phyloP scores from a whole-genome alignment of 2,888 invertebrate genomes.

The Oxystoma pomonae region DNA sequence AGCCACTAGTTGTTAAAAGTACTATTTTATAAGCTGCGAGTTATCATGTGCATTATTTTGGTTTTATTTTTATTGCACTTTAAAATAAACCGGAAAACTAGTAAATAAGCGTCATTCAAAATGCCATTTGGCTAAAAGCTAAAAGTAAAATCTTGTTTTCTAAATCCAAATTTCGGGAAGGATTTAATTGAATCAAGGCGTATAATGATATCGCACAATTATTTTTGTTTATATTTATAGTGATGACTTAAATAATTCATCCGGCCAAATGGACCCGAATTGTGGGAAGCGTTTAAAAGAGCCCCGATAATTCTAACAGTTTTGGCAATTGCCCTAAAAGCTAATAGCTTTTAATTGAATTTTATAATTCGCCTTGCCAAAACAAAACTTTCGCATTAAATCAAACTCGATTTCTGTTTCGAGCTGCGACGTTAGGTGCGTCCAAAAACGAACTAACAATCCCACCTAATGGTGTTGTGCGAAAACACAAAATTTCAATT shows the following conservation, averaged over 20 bases:
- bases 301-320: neutral
- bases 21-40: no score
- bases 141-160: neutral
- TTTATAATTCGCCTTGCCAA: constrained; percentile 30
- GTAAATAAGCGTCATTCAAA: neutral
- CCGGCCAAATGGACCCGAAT: neutral
- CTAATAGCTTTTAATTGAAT: constrained; percentile 34
- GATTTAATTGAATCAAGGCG: neutral
- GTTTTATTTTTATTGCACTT: no score
- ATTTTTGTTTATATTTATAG: neutral
- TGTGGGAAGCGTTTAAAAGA: neutral
- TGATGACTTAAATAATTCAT: neutral
- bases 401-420: constrained; percentile 16
- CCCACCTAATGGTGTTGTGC: constrained; percentile 15
- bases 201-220: neutral
- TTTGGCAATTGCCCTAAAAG: constrained; percentile 29
- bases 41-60: no score
- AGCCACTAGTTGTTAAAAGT: no score
- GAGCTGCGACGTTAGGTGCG: neutral
- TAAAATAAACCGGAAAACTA: no score
- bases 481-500: constrained; percentile 19
- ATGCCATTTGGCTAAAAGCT: neutral
- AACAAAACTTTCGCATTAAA: constrained; percentile 28
- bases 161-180: neutral
- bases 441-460: constrained; percentile 15